Base-by-base conservation (phyloP, 2,797 vertebrate genomes). In the Coilia nasus region DNA sequence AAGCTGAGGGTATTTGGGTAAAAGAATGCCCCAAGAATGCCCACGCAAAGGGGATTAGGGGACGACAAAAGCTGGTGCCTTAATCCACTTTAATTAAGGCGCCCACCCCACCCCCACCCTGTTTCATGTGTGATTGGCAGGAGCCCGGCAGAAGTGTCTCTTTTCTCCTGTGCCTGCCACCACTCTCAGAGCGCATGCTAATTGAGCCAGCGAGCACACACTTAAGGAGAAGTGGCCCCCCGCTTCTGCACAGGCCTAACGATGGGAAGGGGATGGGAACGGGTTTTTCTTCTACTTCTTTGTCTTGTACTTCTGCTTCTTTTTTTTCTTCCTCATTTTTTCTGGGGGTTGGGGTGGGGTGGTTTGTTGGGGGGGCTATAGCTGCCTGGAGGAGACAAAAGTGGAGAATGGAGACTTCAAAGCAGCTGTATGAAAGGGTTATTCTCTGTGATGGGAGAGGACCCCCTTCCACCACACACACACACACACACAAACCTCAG, bases 361-460 rank as follows among this genome's bases (percentile, higher is more conserved):
- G 50, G 50, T 54, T 2, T 91, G 89, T 92, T 25, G 25, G 71
- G 4, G 81, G 91, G 94, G 92, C 93, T 93, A 87, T 93, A 94
- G 93, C 93, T 93, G 94, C 90, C 67, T 95, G 93, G 94, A 94
- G 93, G 92, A 93, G 93, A 95, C 94, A 95, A 95, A 95, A 94
- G 91, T 92, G 91, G 67, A 94, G 93, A 94, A 95, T 93, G 93
- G 94, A 93, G 94, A 95, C 94, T 95, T 95, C 94, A 95, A 95
- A 95, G 94, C 91, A 88, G 93, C 92, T 21, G 92, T 91, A 91
- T 92, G 92, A 91, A 93, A 93, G 92, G 89, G 78, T 83, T 81
- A 54, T 84, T 25, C 19, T 78, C 31, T 78, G 71, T 78, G 71
- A 78, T 78, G 71, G 71, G 71, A 78, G 71, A 78, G 71, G 35